A percentile compares a stretch with the other conserved stretches of the same genome.
phyloP scores from a whole-genome alignment of 2,797 vertebrate species.

The Eleutherodactylus coqui region DNA sequence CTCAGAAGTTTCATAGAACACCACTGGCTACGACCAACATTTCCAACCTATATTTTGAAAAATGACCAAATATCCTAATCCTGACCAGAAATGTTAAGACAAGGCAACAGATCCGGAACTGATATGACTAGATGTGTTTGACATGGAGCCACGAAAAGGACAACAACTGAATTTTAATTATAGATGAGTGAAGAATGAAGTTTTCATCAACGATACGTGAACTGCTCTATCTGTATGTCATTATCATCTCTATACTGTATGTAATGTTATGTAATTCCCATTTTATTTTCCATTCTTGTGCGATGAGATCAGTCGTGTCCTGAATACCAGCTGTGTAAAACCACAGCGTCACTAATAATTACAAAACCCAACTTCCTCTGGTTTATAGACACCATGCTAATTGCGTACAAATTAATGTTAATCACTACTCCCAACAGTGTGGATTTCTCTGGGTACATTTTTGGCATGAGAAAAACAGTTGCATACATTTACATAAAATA shows the following conservation, averaged over 20 bases:
- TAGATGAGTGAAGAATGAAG: background rate
- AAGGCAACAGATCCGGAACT: background rate
- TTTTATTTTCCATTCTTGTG: background rate
- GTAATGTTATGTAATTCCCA: background rate
- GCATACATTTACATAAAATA: background rate
- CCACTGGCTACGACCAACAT: background rate
- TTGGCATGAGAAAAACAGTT: background rate
- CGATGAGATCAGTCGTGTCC: background rate
- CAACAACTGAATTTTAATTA: background rate
- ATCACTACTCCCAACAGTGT: background rate
- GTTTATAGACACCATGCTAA: background rate
- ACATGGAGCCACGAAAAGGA: background rate
- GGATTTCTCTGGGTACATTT: too few relatives aligned
- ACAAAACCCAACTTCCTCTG: background rate
- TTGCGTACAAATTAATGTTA: background rate
- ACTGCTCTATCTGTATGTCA: background rate
- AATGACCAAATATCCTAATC: too few relatives aligned
- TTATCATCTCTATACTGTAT: background rate
- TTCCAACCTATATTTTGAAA: background rate
- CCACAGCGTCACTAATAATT: background rate
- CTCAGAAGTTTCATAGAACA: background rate
- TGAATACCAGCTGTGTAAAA: background rate
- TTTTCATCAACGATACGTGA: background rate
- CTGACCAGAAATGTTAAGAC: background rate
- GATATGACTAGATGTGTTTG: background rate